Percentiles rank a stretch among this genome's conserved stretches.
These are phyloP conservation scores for Manis pentadactyla DNA, from an alignment of 2,797 vertebrate genomes.

Conservation along the genomic window DNA sequence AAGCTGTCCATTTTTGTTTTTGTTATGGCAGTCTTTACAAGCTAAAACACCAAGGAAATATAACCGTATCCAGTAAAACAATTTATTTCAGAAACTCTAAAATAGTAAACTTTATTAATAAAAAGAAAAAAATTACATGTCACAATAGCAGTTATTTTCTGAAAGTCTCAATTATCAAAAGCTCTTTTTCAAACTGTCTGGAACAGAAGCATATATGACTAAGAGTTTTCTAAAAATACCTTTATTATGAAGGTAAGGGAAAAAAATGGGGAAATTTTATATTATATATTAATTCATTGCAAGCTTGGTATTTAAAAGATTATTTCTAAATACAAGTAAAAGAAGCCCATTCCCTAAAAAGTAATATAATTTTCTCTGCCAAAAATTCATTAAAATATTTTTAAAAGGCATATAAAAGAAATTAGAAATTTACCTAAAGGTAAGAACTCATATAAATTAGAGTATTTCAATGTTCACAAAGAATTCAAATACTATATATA, in stretches of 20 bases:
- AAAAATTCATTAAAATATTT: slow-evolving; percentile 1
- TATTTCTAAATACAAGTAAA: neutral
- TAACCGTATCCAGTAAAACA: neutral
- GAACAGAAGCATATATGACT: neutral
- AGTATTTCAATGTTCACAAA: slow-evolving; percentile 17
- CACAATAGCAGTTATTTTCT: neutral
- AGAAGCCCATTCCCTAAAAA: neutral
- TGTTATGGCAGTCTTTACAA: neutral
- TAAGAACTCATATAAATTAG: neutral
- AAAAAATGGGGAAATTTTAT: neutral
- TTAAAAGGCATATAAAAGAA: slow-evolving; percentile 7
- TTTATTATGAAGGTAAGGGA: neutral
- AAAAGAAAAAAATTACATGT: neutral
- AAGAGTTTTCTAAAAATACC: slow-evolving; percentile 39
- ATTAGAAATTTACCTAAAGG: neutral
- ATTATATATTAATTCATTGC: neutral
- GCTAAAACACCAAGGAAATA: neutral
- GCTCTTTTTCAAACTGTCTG: neutral
- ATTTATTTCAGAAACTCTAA: slow-evolving; percentile 39
- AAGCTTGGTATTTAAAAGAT: neutral
- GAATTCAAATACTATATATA: slow-evolving; percentile 23
- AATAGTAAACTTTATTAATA: slow-evolving; percentile 10
- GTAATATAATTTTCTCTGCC: neutral
- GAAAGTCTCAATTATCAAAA: slow-evolving; percentile 34
- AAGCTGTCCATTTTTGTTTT: neutral